Evolutionary conservation across 2,797 vertebrate genomes (phyloP).

Genomic region (Darevskia mixta): DNA sequence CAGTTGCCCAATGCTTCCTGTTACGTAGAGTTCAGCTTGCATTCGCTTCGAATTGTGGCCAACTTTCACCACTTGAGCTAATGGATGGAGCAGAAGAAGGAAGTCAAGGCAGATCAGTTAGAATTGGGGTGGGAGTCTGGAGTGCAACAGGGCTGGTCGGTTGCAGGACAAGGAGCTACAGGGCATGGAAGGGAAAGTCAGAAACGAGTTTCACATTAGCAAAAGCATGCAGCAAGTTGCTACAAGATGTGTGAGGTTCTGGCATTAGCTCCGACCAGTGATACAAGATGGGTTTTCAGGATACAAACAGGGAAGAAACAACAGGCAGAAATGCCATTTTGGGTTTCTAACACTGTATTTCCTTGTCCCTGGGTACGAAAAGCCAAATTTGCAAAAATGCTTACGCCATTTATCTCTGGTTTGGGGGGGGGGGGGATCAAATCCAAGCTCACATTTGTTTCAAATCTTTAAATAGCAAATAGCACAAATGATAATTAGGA

Average conservation of each 20-base stretch:
- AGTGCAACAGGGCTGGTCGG: not conserved
- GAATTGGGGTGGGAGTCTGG: not conserved
- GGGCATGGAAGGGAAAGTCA: not conserved
- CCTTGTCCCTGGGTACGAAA: not conserved
- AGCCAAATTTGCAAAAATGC: not conserved
- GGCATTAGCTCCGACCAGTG: no score
- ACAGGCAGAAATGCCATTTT: not conserved
- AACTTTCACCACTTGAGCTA: not conserved
- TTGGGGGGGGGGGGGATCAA: no score
- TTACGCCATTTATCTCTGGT: not conserved
- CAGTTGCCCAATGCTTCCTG: conserved; percentile 25
- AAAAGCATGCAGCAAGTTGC: not conserved
- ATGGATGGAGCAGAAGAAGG: conserved; percentile 14
- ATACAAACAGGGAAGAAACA: not conserved
- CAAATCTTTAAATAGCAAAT: no score
- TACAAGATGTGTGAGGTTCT: no score
- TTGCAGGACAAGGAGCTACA: not conserved
- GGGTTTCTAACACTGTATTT: not conserved
- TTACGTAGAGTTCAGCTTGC: not conserved
- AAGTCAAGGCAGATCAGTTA: not conserved
- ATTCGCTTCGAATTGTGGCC: not conserved
- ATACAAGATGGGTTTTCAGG: not conserved
- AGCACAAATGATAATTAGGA: not conserved
- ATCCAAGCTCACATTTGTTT: not conserved
- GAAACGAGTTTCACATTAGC: not conserved